A percentile compares a stretch with the other conserved stretches of the same genome.
Conservation (phyloP, 2,797 vertebrate genomes). For the Gallinago nigripennis region DNA sequence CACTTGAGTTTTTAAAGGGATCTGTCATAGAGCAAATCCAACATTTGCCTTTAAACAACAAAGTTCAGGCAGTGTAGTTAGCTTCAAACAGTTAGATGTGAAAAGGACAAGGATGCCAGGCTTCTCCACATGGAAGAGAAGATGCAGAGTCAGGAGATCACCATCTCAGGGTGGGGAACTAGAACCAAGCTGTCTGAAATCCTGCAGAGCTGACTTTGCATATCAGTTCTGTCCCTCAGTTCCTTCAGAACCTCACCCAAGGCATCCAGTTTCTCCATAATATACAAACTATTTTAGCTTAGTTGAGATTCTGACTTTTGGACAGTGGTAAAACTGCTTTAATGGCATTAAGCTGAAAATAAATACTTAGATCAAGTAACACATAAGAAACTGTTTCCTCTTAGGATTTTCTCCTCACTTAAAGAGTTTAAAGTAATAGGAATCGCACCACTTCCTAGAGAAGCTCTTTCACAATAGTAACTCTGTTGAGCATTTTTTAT, state of each 20-base stretch:
- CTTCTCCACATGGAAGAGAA: background rate
- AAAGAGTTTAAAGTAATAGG: background rate
- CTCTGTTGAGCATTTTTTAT: background rate
- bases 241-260: background rate
- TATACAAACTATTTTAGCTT: background rate
- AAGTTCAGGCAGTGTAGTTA: background rate
- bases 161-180: background rate
- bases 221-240: background rate
- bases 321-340: background rate
- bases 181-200: background rate
- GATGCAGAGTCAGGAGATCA: background rate
- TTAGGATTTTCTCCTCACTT: background rate
- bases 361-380: background rate
- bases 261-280: background rate
- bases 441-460: background rate
- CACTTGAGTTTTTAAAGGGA: background rate
- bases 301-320: background rate
- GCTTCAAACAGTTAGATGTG: background rate
- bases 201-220: background rate
- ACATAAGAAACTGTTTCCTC: background rate
- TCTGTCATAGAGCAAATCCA: background rate
- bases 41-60: background rate
- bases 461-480: background rate
- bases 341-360: background rate
- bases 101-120: background rate